phyloP scores from a whole-genome alignment of 2,797 vertebrate species.

The Poeciliopsis paucimaculata region DNA sequence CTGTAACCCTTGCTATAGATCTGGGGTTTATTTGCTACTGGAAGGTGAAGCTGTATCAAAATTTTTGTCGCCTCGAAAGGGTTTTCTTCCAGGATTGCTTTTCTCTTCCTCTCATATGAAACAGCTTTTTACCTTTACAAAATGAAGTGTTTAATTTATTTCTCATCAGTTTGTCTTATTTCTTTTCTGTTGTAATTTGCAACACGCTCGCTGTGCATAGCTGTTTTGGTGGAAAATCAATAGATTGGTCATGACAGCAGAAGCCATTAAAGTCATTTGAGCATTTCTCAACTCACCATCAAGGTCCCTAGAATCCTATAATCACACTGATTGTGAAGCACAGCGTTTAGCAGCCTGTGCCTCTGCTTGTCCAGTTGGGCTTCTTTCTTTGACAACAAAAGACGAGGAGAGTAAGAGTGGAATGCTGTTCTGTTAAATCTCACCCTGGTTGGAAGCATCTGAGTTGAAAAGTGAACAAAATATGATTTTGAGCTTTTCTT shows the following conservation, averaged over 20 bases:
- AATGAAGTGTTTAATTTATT: neutral
- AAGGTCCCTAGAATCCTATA: constrained; percentile 48
- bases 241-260: constrained; percentile 34
- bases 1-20: neutral
- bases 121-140: neutral
- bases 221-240: constrained; percentile 21
- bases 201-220: constrained; percentile 15
- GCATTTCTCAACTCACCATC: constrained; percentile 45
- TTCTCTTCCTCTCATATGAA: neutral
- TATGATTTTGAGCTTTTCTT: constrained; percentile 16
- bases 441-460: constrained; percentile 10
- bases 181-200: neutral
- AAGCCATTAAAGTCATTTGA: constrained; percentile 44
- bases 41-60: neutral
- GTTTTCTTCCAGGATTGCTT: neutral
- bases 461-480: constrained; percentile 18
- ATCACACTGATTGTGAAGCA: constrained; percentile 55
- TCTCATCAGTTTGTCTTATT: neutral
- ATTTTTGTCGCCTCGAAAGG: neutral
- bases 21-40: neutral
- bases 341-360: constrained; percentile 22
- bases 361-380: constrained; percentile 38
- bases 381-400: constrained; percentile 25
- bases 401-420: constrained; percentile 19
- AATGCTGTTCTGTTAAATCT: constrained; percentile 33